A percentile compares a stretch with the other conserved stretches of the same genome.
phyloP scores from a whole-genome alignment of 2,113 vertebrate species.

The Emydocephalus ijimae region DNA sequence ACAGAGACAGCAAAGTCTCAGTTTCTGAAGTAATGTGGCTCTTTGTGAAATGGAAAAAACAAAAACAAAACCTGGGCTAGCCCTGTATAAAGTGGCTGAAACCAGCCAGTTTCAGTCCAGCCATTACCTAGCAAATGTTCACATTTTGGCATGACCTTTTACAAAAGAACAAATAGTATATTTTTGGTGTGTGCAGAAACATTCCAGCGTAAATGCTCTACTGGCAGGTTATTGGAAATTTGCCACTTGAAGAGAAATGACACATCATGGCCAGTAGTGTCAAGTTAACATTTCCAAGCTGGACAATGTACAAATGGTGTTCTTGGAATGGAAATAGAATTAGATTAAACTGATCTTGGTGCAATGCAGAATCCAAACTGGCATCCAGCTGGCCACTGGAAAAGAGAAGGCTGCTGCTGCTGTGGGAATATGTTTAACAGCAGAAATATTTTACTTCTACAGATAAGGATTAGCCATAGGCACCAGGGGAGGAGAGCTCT shows the following conservation, averaged over 20 bases:
- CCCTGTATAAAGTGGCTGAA: not conserved
- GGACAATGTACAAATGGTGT: slow-evolving; percentile 69
- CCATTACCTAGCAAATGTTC: not conserved
- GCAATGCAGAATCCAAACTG: slow-evolving; percentile 63
- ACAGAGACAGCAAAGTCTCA: not conserved
- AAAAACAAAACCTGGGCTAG: not conserved
- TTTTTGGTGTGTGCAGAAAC: slow-evolving; percentile 60
- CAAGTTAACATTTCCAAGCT: slow-evolving; percentile 67
- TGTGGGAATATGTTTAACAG: slow-evolving; percentile 63
- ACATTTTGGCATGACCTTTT: slow-evolving; percentile 33
- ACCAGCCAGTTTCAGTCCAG: not conserved
- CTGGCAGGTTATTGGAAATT: slow-evolving; percentile 65
- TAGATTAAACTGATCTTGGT: slow-evolving; percentile 64
- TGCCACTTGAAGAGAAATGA: slow-evolving; percentile 65
- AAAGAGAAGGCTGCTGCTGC: slow-evolving; percentile 42
- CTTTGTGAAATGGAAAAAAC: not conserved
- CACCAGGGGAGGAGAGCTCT: slow-evolving; percentile 49
- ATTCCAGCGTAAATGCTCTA: slow-evolving; percentile 65
- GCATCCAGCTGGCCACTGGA: slow-evolving; percentile 65
- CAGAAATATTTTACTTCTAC: slow-evolving; percentile 64
- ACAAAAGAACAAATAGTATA: slow-evolving; percentile 50
- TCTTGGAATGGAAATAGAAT: slow-evolving; percentile 64
- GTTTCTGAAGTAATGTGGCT: not conserved
- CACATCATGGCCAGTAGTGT: slow-evolving; percentile 61
- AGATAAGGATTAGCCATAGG: slow-evolving; percentile 65